Evolutionary conservation across 2,797 vertebrate species (phyloP).

Genomic region (Hydrolagus colliei): DNA sequence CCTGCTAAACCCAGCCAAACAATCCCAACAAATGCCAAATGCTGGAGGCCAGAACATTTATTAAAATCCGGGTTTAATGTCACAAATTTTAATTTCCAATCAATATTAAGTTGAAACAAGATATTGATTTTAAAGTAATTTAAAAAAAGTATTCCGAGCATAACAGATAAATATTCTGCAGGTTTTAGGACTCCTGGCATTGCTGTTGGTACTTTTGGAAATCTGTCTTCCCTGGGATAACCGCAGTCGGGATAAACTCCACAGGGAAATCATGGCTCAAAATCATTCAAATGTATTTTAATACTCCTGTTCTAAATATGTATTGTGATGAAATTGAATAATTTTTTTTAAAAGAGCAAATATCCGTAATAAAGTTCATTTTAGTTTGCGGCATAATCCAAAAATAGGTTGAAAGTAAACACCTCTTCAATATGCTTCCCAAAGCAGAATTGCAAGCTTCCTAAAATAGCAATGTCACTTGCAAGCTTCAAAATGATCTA

Average conservation of each 20-base stretch:
- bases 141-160: conserved; percentile 36
- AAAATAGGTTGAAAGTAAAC: background rate
- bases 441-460: too few relatives aligned
- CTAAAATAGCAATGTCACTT: too few relatives aligned
- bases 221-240: conserved; percentile 8
- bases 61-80: too few relatives aligned
- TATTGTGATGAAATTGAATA: background rate
- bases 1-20: too few relatives aligned
- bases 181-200: too few relatives aligned
- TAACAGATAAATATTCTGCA: conserved; percentile 25
- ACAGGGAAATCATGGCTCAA: conserved; percentile 14
- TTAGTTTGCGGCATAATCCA: background rate
- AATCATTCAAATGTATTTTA: background rate
- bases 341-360: background rate
- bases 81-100: too few relatives aligned
- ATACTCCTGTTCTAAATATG: background rate
- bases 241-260: background rate
- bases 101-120: too few relatives aligned
- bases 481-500: too few relatives aligned
- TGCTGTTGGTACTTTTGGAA: conserved; percentile 17
- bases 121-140: too few relatives aligned
- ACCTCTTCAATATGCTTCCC: too few relatives aligned
- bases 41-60: too few relatives aligned
- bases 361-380: background rate
- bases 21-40: too few relatives aligned